A percentile compares a stretch with the other conserved stretches of the same genome.
phyloP scores from a whole-genome alignment of 2,888 invertebrate species.

The Desoria tigrina region DNA sequence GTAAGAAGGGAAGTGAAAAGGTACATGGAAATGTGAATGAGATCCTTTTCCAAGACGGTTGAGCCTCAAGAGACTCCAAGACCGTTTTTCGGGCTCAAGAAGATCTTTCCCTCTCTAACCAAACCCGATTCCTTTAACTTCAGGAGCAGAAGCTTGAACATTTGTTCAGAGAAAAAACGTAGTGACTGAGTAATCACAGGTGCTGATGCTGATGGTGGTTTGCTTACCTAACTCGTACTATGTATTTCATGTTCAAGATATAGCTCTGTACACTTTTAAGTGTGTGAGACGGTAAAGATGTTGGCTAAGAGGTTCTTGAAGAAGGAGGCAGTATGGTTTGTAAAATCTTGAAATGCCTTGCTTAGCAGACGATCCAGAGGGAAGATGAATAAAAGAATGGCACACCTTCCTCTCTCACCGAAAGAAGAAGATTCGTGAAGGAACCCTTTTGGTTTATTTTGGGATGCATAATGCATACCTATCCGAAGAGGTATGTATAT shows the following conservation, averaged over 20 bases:
- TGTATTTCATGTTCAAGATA: too few species aligned
- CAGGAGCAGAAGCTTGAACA: background rate
- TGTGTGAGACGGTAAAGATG: slow-evolving; percentile 7
- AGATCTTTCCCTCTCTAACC: too few species aligned
- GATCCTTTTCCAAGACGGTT: too few species aligned
- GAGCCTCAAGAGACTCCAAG: too few species aligned
- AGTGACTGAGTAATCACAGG: slow-evolving; percentile 53
- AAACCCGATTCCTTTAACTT: too few species aligned
- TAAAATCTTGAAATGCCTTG: too few species aligned
- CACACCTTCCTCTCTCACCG: slow-evolving; percentile 30
- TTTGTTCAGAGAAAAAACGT: slow-evolving; percentile 5
- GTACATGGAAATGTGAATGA: too few species aligned
- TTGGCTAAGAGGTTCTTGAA: background rate
- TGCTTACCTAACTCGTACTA: slow-evolving; percentile 1
- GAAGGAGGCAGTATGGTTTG: too few species aligned
- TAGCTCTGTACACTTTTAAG: too few species aligned
- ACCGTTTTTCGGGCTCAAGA: too few species aligned
- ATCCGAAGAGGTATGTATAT: background rate
- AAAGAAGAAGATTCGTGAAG: slow-evolving; percentile 6
- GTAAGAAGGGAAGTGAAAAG: too few species aligned
- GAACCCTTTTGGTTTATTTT: slow-evolving; percentile 41
- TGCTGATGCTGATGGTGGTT: slow-evolving; percentile 27
- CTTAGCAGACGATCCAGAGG: background rate
- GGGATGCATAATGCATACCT: slow-evolving; percentile 24
- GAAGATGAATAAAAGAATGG: slow-evolving; percentile 30